A percentile compares a stretch with the other conserved stretches of the same genome.
Evolutionary conservation across 2,797 vertebrate genomes (phyloP).

Genomic region (Serranus cabrilla): DNA sequence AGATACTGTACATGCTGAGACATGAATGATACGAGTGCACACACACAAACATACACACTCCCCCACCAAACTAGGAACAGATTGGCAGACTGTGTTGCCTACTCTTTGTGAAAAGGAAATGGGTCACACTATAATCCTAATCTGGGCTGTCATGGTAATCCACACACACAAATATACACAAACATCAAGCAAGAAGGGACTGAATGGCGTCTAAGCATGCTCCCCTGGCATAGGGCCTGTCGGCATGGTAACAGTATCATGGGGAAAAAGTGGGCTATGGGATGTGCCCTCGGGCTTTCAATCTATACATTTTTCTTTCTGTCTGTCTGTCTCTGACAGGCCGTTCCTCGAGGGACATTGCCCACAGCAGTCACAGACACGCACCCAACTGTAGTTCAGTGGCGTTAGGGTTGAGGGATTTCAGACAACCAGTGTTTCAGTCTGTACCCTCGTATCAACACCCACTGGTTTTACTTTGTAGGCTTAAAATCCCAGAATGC

Average conservation of each 20-base stretch:
- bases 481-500: constrained; percentile 34
- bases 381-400: constrained; percentile 16
- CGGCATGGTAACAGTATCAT: constrained; percentile 48
- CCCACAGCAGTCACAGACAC: constrained; percentile 15
- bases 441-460: constrained; percentile 33
- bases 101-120: constrained; percentile 72
- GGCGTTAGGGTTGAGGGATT: constrained; percentile 46
- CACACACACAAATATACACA: constrained; percentile 52
- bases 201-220: constrained; percentile 38
- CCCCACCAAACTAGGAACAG: constrained; percentile 32
- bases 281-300: constrained; percentile 30
- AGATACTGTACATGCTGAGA: background rate
- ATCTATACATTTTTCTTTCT: constrained; percentile 26
- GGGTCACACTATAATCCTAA: constrained; percentile 81
- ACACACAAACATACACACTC: background rate
- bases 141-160: constrained; percentile 72
- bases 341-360: constrained; percentile 21
- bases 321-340: constrained; percentile 27
- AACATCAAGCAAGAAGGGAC: constrained; percentile 40
- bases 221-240: constrained; percentile 38
- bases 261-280: constrained; percentile 16
- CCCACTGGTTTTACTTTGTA: constrained; percentile 27
- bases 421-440: constrained; percentile 45
- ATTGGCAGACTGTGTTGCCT: constrained; percentile 50
- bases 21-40: background rate